Percentiles rank a stretch among this genome's conserved stretches.
Conservation (phyloP, 1,140 invertebrate species). For the Drosophila ananassae region DNA sequence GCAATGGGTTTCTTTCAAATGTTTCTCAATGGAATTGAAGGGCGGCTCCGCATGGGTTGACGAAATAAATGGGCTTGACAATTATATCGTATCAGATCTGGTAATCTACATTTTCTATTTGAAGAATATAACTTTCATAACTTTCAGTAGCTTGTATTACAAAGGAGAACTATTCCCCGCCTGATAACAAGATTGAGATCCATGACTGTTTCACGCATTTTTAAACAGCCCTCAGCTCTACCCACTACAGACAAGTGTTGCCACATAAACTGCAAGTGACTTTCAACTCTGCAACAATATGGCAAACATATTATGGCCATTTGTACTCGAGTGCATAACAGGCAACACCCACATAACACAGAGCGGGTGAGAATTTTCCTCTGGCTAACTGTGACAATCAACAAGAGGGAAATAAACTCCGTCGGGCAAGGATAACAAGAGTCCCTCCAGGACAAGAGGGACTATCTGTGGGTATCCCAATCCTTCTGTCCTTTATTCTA, state of each 20-base stretch:
- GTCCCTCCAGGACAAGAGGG: not conserved
- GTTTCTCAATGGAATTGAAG: conserved; percentile 25
- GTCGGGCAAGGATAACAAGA: conserved; percentile 51
- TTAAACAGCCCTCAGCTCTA: not conserved
- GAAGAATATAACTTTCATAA: no score
- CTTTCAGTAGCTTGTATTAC: no score
- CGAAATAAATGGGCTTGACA: not conserved
- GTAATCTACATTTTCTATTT: no score
- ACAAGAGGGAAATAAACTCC: conserved; percentile 70
- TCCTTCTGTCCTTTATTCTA: conserved; percentile 1
- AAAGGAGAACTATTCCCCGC: no score
- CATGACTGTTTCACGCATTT: not conserved
- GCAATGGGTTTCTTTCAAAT: conserved; percentile 19
- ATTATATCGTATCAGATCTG: no score
- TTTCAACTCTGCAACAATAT: conserved; percentile 51
- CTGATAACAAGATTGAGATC: no score
- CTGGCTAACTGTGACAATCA: conserved; percentile 69
- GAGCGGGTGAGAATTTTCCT: conserved; percentile 23
- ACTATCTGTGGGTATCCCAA: not conserved
- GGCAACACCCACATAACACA: conserved; percentile 29
- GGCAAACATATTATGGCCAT: conserved; percentile 73
- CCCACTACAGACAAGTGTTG: conserved; percentile 26
- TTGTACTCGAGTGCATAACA: conserved; percentile 57
- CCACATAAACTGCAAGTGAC: conserved; percentile 26
- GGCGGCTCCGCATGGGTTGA: not conserved